These are phyloP conservation scores for Calycopis cecrops DNA, from an alignment of 1,140 invertebrate species.

Conservation along the genomic window DNA sequence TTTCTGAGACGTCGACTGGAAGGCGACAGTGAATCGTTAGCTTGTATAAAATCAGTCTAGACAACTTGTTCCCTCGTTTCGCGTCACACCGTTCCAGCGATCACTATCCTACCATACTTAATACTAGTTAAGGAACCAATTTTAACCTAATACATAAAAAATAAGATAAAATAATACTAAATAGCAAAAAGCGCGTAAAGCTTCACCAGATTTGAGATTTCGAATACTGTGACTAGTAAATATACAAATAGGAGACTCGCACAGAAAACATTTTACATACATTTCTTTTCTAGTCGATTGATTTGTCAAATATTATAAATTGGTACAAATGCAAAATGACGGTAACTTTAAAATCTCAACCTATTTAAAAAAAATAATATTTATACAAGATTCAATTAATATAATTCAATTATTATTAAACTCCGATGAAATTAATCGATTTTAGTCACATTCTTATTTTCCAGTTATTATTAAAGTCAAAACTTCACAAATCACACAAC, in stretches of 20 bases:
- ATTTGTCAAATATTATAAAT: too few relatives aligned
- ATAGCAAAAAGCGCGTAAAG: not conserved
- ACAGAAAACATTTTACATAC: not conserved
- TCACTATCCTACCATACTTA: conserved; percentile 33
- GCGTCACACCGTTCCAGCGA: conserved; percentile 37
- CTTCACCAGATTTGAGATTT: not conserved
- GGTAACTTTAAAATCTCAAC: too few relatives aligned
- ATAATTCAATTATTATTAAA: too few relatives aligned
- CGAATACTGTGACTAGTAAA: conserved; percentile 3
- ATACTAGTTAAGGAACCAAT: conserved; percentile 48
- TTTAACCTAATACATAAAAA: conserved; percentile 38
- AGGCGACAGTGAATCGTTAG: conserved; percentile 27
- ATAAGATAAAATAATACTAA: conserved; percentile 17
- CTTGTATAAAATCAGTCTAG: conserved; percentile 63
- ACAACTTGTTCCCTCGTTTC: conserved; percentile 35
- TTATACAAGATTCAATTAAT: too few relatives aligned
- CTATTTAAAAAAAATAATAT: too few relatives aligned
- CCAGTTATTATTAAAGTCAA: not conserved
- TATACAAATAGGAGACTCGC: not conserved
- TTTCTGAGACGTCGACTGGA: conserved; percentile 23
- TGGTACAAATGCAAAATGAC: too few relatives aligned
- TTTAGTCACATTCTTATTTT: too few relatives aligned
- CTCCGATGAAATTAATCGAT: too few relatives aligned
- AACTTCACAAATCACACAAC: conserved; percentile 1
- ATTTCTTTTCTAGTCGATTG: too few relatives aligned